Percentiles rank a stretch among this genome's conserved stretches.
These are phyloP conservation scores for Oscheius sp. DNA, from an alignment of 2,888 invertebrate genomes.

Conservation along the genomic window DNA sequence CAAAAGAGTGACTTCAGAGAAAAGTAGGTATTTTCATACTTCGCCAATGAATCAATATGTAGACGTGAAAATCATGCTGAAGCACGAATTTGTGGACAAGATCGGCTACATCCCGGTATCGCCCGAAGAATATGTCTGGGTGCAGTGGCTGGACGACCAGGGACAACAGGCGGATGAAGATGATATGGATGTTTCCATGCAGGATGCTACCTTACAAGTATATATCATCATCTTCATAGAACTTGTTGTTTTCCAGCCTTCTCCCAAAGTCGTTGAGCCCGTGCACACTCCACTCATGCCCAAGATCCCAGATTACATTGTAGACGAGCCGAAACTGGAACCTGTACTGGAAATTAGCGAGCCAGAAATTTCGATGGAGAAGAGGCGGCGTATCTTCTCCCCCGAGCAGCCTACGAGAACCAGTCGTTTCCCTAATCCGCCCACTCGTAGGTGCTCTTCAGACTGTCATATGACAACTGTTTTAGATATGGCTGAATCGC, in stretches of 20 bases:
- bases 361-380: background rate
- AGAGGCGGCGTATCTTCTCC: slow-evolving; percentile 13
- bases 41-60: too few relatives aligned
- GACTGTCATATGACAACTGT: background rate
- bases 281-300: too few relatives aligned
- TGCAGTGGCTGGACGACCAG: background rate
- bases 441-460: too few relatives aligned
- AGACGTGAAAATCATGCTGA: background rate
- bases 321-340: background rate
- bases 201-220: too few relatives aligned
- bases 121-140: slow-evolving; percentile 3
- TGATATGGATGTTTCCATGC: slow-evolving; percentile 24
- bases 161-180: background rate
- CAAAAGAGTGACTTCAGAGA: too few relatives aligned
- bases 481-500: background rate
- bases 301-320: too few relatives aligned
- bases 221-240: too few relatives aligned
- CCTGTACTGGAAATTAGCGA: slow-evolving; percentile 12
- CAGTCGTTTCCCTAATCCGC: slow-evolving; percentile 1
- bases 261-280: too few relatives aligned
- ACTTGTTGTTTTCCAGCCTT: too few relatives aligned
- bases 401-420: background rate
- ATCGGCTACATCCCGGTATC: slow-evolving; percentile 1
- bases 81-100: slow-evolving; percentile 22
- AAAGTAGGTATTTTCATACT: too few relatives aligned